Percentiles rank a stretch among this genome's conserved stretches.
phyloP scores from a whole-genome alignment of 2,113 vertebrate genomes.

The Glareola pratincola region DNA sequence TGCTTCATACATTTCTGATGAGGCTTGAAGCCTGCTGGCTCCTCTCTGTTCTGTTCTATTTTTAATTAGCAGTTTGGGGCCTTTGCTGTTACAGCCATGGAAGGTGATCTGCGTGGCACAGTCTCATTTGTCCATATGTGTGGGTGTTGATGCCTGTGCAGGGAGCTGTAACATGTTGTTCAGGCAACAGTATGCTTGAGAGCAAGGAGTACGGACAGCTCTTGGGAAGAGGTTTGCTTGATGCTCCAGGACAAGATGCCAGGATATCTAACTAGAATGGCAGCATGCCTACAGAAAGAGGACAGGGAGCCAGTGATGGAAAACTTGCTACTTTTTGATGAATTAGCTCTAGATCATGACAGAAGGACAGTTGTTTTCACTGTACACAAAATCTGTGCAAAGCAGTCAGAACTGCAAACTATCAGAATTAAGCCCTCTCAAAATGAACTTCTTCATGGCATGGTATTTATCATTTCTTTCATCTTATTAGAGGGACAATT shows the following conservation, averaged over 20 bases:
- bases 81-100: neutral
- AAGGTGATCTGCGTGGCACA: neutral
- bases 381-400: neutral
- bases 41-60: neutral
- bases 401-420: neutral
- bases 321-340: neutral
- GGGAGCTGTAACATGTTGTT: neutral
- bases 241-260: neutral
- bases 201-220: neutral
- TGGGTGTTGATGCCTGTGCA: neutral
- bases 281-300: neutral
- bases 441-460: neutral
- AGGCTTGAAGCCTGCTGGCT: neutral
- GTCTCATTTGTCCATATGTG: neutral
- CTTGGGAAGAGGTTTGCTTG: neutral
- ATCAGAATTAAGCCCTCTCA: neutral
- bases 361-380: neutral
- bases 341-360: neutral
- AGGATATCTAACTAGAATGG: neutral
- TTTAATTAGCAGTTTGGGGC: slow-evolving; percentile 7
- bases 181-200: neutral
- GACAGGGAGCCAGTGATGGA: neutral
- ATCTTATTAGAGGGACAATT: neutral
- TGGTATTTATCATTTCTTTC: neutral
- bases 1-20: neutral